Percentiles rank a stretch among this genome's conserved stretches.
phyloP scores from a whole-genome alignment of 2,113 vertebrate genomes.

The Fukomys damarensis region DNA sequence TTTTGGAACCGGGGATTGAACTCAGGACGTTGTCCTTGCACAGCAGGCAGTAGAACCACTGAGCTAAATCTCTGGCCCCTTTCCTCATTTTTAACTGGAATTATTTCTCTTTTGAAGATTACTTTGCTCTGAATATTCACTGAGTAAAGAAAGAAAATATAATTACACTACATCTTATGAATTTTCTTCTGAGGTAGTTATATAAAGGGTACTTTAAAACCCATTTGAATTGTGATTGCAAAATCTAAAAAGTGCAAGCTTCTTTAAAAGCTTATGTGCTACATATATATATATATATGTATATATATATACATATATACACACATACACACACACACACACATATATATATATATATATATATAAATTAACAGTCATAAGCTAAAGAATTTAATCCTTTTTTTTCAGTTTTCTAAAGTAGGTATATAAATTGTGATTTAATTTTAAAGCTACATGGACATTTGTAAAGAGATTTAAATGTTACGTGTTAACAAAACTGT shows the following conservation, averaged over 20 bases:
- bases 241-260: neutral
- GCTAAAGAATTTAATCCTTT: neutral
- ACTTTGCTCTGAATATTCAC: neutral
- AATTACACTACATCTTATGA: neutral
- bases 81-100: neutral
- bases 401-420: neutral
- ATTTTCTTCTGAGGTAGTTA: neutral
- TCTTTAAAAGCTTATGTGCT: neutral
- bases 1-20: too few species aligned
- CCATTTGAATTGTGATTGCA: neutral
- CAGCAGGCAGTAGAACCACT: too few species aligned
- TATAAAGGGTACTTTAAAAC: neutral
- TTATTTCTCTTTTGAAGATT: slow-evolving; percentile 32
- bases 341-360: too few species aligned
- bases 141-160: neutral
- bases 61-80: too few species aligned
- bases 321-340: too few species aligned
- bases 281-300: neutral
- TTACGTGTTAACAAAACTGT: neutral
- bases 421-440: neutral
- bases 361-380: slow-evolving; percentile 18
- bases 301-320: neutral
- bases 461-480: neutral
- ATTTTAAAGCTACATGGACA: neutral
- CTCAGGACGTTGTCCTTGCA: too few species aligned